These are phyloP conservation scores for Caenorhabditis sinica DNA, from an alignment of 2,888 invertebrate genomes.

Conservation along the genomic window DNA sequence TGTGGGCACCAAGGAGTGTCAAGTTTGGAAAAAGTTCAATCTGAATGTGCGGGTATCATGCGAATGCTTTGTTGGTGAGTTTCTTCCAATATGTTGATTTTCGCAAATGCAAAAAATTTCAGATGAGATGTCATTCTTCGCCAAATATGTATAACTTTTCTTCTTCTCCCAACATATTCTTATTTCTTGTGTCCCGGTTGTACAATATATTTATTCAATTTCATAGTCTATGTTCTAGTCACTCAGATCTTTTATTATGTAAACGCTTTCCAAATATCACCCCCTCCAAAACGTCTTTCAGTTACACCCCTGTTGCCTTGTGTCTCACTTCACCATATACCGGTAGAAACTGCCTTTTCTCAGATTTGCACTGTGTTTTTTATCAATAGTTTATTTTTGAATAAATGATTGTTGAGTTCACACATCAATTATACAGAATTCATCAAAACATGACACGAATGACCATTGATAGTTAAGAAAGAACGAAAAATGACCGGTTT, in stretches of 20 bases:
- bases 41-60: conserved; percentile 83
- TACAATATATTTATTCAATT: neutral
- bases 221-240: conserved; percentile 58
- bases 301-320: neutral
- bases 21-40: conserved; percentile 84
- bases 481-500: conserved; percentile 41
- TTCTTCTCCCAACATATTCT: neutral
- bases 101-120: conserved; percentile 34
- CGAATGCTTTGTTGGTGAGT: conserved; percentile 83
- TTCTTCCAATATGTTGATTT: too few relatives aligned
- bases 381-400: conserved; percentile 5
- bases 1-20: conserved; percentile 82
- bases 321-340: conserved; percentile 20
- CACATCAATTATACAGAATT: too few relatives aligned
- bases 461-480: conserved; percentile 20
- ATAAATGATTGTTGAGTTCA: neutral
- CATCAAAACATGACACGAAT: conserved; percentile 33
- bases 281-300: neutral
- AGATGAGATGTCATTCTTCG: conserved; percentile 84
- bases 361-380: conserved; percentile 11
- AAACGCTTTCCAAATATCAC: conserved; percentile 40
- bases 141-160: conserved; percentile 82
- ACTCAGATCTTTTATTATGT: conserved; percentile 34
- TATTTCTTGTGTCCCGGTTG: neutral
- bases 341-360: conserved; percentile 40